These are phyloP conservation scores for Xenus cinereus DNA, from an alignment of 2,113 vertebrate species.

Conservation along the genomic window DNA sequence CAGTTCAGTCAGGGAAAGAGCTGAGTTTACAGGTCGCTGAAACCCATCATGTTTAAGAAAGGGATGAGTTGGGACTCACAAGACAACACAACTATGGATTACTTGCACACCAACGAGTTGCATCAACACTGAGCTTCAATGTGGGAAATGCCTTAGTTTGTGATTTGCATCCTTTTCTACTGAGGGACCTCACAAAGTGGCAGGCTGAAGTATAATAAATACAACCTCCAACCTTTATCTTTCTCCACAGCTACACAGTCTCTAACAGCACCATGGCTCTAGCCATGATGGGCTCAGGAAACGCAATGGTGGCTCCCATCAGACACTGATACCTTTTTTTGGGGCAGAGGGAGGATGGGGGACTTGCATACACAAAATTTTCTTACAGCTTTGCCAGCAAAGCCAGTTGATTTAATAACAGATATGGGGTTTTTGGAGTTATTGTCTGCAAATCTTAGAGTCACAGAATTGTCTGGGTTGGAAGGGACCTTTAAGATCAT, in stretches of 20 bases:
- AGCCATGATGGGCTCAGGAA: rapidly evolving
- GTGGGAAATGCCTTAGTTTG: not conserved
- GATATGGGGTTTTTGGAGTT: too few relatives aligned
- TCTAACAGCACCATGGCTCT: not conserved
- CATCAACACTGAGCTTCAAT: not conserved
- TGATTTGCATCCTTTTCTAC: not conserved
- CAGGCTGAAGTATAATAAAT: not conserved
- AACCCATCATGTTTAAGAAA: not conserved
- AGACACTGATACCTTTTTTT: not conserved
- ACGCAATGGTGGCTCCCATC: not conserved
- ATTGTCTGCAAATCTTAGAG: not conserved
- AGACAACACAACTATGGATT: not conserved
- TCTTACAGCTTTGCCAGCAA: not conserved
- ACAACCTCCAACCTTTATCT: not conserved
- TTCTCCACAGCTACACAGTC: not conserved
- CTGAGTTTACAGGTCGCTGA: not conserved
- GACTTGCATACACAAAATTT: not conserved
- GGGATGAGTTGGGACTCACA: not conserved
- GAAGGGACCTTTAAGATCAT: too few relatives aligned
- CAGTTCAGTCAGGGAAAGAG: not conserved
- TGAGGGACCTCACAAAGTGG: rapidly evolving
- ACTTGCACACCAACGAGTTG: rapidly evolving
- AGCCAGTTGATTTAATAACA: not conserved
- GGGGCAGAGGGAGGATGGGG: rapidly evolving
- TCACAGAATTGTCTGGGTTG: too few relatives aligned